Percentiles rank a stretch among this genome's conserved stretches.
Conservation (phyloP, 2,113 vertebrate genomes). For the Oncorhynchus gorbuscha region DNA sequence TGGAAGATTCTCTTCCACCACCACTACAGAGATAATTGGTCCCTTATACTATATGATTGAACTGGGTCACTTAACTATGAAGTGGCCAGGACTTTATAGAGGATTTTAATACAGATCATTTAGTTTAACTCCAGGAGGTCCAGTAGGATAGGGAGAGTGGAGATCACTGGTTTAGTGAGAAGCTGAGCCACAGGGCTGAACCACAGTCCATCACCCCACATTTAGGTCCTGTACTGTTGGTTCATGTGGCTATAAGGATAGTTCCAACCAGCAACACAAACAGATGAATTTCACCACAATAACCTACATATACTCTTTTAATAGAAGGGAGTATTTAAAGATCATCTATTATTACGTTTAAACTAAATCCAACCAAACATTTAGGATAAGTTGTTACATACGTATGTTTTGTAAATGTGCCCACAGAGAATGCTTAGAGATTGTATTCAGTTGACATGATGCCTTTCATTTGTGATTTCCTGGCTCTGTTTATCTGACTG, state of each 20-base stretch:
- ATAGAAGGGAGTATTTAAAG: too few relatives aligned
- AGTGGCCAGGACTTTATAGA: neutral
- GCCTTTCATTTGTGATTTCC: neutral
- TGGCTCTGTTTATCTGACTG: neutral
- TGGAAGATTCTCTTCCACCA: neutral
- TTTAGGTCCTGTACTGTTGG: too few relatives aligned
- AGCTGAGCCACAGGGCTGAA: too few relatives aligned
- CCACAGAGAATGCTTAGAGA: neutral
- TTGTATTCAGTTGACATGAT: neutral
- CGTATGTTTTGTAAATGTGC: neutral
- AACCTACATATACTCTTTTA: too few relatives aligned
- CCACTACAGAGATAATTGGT: neutral
- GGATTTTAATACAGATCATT: neutral
- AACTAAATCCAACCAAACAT: too few relatives aligned
- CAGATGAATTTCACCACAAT: too few relatives aligned
- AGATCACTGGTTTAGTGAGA: too few relatives aligned
- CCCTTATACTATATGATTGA: neutral
- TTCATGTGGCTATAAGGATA: too few relatives aligned
- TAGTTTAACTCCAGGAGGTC: neutral
- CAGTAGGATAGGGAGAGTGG: neutral
- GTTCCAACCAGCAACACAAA: too few relatives aligned
- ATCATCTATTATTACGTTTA: too few relatives aligned
- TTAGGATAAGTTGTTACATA: neutral
- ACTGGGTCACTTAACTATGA: conserved; percentile 9
- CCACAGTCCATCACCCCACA: too few relatives aligned